Percentiles rank a stretch among this genome's conserved stretches.
phyloP scores from a whole-genome alignment of 2,888 invertebrate genomes.

The Lasioglossum morio region DNA sequence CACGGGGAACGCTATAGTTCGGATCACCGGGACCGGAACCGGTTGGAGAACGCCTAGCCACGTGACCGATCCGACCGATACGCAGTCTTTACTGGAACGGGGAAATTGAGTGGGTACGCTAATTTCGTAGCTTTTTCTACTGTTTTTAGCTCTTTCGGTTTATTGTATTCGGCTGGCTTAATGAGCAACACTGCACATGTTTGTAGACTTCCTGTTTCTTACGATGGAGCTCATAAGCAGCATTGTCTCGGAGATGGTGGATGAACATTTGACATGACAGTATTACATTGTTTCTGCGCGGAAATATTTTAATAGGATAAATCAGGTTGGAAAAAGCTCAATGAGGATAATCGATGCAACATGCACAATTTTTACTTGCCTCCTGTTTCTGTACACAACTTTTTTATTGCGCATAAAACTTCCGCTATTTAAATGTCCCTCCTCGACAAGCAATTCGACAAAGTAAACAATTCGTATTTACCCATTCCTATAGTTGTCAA shows the following conservation, averaged over 20 bases:
- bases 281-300: not conserved
- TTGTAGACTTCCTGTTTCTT: not conserved
- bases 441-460: not conserved
- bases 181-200: not conserved
- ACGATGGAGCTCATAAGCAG: not conserved
- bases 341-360: no score
- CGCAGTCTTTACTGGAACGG: not conserved
- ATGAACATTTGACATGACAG: not conserved
- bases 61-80: not conserved
- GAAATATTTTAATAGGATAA: not conserved
- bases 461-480: not conserved
- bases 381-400: no score
- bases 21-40: slow-evolving; percentile 2
- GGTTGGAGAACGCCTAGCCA: not conserved
- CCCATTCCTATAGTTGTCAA: not conserved
- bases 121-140: not conserved
- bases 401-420: no score
- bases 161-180: not conserved
- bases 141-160: not conserved
- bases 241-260: not conserved
- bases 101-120: not conserved
- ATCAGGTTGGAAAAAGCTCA: no score
- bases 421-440: no score
- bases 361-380: no score
- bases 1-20: not conserved